Percentiles rank a stretch among this genome's conserved stretches.
Evolutionary conservation across 2,888 invertebrate species (phyloP).

Genomic region (Syrista parreyssii): DNA sequence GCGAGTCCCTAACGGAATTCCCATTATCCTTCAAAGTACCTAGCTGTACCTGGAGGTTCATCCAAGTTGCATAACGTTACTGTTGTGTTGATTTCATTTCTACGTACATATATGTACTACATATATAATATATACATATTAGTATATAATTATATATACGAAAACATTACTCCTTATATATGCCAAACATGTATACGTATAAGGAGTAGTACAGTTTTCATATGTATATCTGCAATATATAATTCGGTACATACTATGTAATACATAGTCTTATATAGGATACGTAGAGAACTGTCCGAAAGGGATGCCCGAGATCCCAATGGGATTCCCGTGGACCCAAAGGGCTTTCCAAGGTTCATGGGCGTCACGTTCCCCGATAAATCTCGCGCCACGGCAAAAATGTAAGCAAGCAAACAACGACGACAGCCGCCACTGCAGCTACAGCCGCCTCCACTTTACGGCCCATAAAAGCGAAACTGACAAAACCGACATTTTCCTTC

Average conservation of each 20-base stretch:
- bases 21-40: too few species aligned
- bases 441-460: not conserved
- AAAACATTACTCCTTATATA: too few species aligned
- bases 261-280: not conserved
- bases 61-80: too few species aligned
- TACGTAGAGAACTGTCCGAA: not conserved
- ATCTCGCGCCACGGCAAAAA: not conserved
- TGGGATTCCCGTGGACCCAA: not conserved
- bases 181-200: not conserved
- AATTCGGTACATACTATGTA: not conserved
- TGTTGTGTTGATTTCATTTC: too few species aligned
- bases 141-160: too few species aligned
- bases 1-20: not conserved
- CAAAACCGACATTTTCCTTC: not conserved
- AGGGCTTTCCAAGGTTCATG: not conserved
- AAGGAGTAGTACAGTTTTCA: not conserved
- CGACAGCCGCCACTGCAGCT: not conserved
- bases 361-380: not conserved
- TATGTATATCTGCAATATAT: not conserved
- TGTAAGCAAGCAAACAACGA: not conserved
- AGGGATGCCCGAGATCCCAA: not conserved
- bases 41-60: too few species aligned
- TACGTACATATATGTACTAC: too few species aligned
- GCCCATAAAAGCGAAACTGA: not conserved
- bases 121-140: too few species aligned